phyloP scores from a whole-genome alignment of 2,888 invertebrate species.

The Cryptus armator region DNA sequence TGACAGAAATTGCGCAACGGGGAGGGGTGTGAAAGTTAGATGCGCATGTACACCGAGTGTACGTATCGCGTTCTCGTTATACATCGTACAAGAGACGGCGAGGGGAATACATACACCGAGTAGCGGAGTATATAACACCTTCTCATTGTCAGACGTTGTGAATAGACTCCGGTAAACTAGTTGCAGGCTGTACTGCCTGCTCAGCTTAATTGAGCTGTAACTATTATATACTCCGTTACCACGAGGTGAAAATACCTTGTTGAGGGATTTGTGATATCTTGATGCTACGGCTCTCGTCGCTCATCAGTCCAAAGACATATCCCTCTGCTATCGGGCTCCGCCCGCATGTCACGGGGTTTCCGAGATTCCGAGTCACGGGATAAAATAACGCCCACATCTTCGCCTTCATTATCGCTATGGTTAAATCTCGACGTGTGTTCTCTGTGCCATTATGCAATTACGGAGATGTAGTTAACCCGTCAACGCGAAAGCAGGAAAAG shows the following conservation, averaged over 20 bases:
- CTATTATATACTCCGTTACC: conserved; percentile 12
- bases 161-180: conserved; percentile 75
- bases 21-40: background rate
- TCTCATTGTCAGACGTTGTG: conserved; percentile 76
- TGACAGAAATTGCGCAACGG: conserved; percentile 2
- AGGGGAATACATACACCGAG: conserved; percentile 17
- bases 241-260: background rate
- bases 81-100: background rate
- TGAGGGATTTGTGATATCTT: conserved; percentile 54
- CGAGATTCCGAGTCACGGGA: background rate
- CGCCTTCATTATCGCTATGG: conserved; percentile 41
- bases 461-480: background rate
- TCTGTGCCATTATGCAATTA: conserved; percentile 14
- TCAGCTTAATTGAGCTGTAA: conserved; percentile 82
- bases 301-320: conserved; percentile 63
- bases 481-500: background rate
- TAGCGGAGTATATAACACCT: conserved; percentile 33
- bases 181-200: conserved; percentile 68
- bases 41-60: background rate
- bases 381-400: conserved; percentile 54
- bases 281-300: conserved; percentile 30
- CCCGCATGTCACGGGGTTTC: conserved; percentile 50
- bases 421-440: conserved; percentile 11
- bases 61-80: conserved; percentile 5
- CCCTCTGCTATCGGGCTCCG: conserved; percentile 45